phyloP scores from a whole-genome alignment of 2,888 invertebrate species.

The Galerucella pusilla region DNA sequence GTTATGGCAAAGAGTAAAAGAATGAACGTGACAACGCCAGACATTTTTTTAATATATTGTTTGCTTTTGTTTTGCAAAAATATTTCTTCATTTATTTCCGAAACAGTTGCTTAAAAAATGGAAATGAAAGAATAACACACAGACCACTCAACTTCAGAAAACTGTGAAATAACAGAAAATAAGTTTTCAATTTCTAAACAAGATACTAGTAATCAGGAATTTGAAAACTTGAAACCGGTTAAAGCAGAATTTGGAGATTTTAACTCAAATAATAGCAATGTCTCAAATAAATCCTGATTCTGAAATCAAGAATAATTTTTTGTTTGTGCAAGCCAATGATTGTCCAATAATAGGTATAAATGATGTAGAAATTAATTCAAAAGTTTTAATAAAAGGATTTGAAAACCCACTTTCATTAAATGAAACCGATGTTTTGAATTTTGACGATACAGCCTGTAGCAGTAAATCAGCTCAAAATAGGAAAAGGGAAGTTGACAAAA shows the following conservation, averaged over 20 bases:
- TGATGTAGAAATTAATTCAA: not conserved
- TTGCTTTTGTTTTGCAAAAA: not conserved
- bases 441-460: not conserved
- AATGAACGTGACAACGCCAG: constrained; percentile 1
- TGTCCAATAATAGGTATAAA: not conserved
- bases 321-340: not conserved
- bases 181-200: constrained; percentile 1
- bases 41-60: not conserved
- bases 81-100: not conserved
- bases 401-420: not conserved
- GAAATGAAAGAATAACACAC: not conserved
- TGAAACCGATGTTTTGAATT: not conserved
- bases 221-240: not conserved
- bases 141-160: not conserved
- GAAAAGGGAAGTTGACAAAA: not conserved
- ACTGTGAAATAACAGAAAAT: not conserved
- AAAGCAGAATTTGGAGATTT: not conserved
- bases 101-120: not conserved
- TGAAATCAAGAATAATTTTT: not conserved
- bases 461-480: not conserved
- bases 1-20: not conserved
- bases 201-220: not conserved
- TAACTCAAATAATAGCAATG: not conserved
- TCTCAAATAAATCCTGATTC: not conserved
- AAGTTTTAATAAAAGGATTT: not conserved